These are phyloP conservation scores for Spinus olivaceus DNA, from an alignment of 2,797 vertebrate species.

Conservation along the genomic window DNA sequence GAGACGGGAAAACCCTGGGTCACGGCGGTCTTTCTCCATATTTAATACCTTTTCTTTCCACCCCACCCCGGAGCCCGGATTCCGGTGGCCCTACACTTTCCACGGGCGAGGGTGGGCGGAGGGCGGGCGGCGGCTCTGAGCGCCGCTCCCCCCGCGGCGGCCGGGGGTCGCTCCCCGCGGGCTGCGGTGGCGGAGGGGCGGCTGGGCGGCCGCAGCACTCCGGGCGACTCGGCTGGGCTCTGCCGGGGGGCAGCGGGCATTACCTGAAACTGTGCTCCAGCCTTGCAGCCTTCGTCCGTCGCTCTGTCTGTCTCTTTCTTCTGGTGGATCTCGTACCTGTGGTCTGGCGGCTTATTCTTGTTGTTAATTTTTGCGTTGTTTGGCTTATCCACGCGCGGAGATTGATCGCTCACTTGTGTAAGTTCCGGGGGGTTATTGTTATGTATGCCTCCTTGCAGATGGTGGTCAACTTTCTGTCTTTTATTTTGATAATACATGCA, in stretches of 20 bases:
- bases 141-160: neutral
- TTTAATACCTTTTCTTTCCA: constrained; percentile 62
- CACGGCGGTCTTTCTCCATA: constrained; percentile 48
- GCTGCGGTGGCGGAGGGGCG: constrained; percentile 44
- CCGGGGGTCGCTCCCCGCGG: constrained; percentile 43
- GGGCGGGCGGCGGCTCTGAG: neutral
- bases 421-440: constrained; percentile 60
- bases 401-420: constrained; percentile 58
- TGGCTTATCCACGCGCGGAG: constrained; percentile 12
- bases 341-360: neutral
- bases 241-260: constrained; percentile 42
- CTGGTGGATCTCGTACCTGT: constrained; percentile 34
- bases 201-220: constrained; percentile 4
- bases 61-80: constrained; percentile 58
- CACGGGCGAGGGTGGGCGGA: constrained; percentile 40
- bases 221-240: constrained; percentile 22
- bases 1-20: constrained; percentile 26
- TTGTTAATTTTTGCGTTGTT: constrained; percentile 50
- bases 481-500: neutral
- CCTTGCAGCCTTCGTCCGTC: constrained; percentile 28
- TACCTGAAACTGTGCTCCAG: constrained; percentile 78
- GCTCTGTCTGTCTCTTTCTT: neutral
- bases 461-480: constrained; percentile 72
- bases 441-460: constrained; percentile 34
- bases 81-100: constrained; percentile 66